Evolutionary conservation across 2,113 vertebrate genomes (phyloP), one percentile per base, ranked within the genome.

Genomic region (Calidris pugnax): DNA sequence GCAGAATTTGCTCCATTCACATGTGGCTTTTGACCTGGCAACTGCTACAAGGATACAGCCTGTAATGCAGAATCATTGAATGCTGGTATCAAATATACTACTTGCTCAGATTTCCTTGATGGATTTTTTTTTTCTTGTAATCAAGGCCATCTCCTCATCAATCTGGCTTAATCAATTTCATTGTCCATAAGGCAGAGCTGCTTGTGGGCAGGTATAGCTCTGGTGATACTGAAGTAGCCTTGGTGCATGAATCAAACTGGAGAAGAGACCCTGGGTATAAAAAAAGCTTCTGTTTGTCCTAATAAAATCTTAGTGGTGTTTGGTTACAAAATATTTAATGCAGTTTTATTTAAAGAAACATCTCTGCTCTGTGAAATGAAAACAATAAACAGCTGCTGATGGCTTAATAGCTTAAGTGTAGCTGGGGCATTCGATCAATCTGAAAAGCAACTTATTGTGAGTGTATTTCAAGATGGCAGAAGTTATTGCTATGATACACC

Each of bases 381-480:
- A 94, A 59, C 84, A 93, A 92, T 95, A 91, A 96, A 96, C 62
- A 87, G 78, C 69, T 82, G 45, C 47, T 89, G 93, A 85, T 95
- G 41, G 81, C 66, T 96, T 87, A 87, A 95, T 91, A 92, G 69
- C 56, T 64, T 59, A 56, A 95, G 39, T 60, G 39, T 73, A 85
- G 62, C 37, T 82, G 79, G 39, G 71, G 26, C 48, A 60, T 62
- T 85, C 62, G 68, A 19, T 95, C 91, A 89, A 35, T 82, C 64
- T 87, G 84, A 82, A 87, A 93, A 89, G 63, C 87, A 87, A 63
- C 63, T 85, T 85, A 79, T 63, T 83, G 66, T 67, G 66, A 93
- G 51, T 51, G 14, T 91, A 81, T 89, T 95, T 80, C 53, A 85
- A 16, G 89, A 51, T 51, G 32, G 60, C 47, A 45, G 41, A 87